Conservation (phyloP, 37 sponge, comb jelly and placozoan genomes). For the Spongilla lacustris region DNA sequence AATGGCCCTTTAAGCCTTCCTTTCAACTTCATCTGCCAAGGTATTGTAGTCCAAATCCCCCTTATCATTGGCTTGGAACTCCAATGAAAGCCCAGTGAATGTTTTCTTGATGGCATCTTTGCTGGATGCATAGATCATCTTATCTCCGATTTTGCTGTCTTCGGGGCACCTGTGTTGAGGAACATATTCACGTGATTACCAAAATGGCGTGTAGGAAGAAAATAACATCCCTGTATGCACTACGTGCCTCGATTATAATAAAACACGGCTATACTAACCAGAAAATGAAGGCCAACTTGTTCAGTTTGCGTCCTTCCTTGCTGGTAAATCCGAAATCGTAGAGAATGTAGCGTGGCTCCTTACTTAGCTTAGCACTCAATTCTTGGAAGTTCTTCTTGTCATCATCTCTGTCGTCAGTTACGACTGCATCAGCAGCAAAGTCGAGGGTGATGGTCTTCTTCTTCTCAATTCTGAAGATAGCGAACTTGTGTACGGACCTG, state of each 20-base stretch:
- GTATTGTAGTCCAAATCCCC: slow-evolving; percentile 55
- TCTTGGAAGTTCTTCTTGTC: slow-evolving; percentile 38
- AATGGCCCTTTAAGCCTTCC: slow-evolving; percentile 46
- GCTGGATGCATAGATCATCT: slow-evolving; percentile 77
- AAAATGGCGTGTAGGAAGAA: no score
- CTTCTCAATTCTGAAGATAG: slow-evolving; percentile 58
- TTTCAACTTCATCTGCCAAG: slow-evolving; percentile 50
- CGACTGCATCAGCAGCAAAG: slow-evolving; percentile 8
- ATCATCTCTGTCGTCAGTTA: slow-evolving; percentile 26
- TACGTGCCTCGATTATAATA: background rate
- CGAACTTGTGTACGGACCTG: slow-evolving; percentile 55
- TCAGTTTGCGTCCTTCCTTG: slow-evolving; percentile 53
- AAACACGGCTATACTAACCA: slow-evolving; percentile 49
- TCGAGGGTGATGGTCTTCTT: slow-evolving; percentile 65
- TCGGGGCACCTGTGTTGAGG: slow-evolving; percentile 55
- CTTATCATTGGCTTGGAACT: slow-evolving; percentile 72
- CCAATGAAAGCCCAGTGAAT: slow-evolving; percentile 49
- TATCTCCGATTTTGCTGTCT: slow-evolving; percentile 52
- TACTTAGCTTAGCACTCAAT: slow-evolving; percentile 15
- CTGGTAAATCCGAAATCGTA: slow-evolving; percentile 70
- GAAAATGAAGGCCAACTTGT: slow-evolving; percentile 74
- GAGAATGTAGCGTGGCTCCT: slow-evolving; percentile 69
- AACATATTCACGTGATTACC: background rate
- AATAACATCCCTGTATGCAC: background rate
- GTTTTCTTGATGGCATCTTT: slow-evolving; percentile 74